Conservation (phyloP, 2,113 vertebrate species). For the Plecturocebus donacophilus region DNA sequence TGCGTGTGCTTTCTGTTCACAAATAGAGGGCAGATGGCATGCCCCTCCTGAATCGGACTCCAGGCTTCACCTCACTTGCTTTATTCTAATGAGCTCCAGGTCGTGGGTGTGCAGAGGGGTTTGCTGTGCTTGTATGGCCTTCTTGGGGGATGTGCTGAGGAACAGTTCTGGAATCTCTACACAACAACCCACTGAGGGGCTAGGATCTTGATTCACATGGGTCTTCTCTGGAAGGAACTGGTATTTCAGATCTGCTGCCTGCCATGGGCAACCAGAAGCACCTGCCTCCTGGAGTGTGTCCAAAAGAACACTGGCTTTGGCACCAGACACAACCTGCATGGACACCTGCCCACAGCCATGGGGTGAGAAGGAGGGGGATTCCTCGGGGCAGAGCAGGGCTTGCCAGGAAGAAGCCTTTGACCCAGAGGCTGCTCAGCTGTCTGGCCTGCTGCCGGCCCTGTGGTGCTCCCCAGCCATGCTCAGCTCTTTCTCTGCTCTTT, state of each 20-base stretch:
- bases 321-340: neutral
- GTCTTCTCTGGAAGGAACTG: neutral
- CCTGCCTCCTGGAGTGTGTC: neutral
- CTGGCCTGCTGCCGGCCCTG: neutral
- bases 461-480: neutral
- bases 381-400: neutral
- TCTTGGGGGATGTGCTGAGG: neutral
- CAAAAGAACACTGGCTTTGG: neutral
- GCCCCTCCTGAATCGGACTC: neutral
- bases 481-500: neutral
- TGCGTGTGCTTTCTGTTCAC: neutral
- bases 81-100: neutral
- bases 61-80: neutral
- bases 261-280: neutral
- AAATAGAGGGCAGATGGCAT: conserved; percentile 42
- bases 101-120: neutral
- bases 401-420: neutral
- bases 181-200: neutral
- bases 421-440: neutral
- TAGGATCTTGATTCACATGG: neutral
- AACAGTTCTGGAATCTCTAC: neutral
- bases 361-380: no score
- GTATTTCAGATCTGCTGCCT: neutral
- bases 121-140: neutral
- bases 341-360: neutral